A percentile compares a stretch with the other conserved stretches of the same genome.
phyloP scores from a whole-genome alignment of 2,888 invertebrate genomes.

The Eupithecia pulchellata region DNA sequence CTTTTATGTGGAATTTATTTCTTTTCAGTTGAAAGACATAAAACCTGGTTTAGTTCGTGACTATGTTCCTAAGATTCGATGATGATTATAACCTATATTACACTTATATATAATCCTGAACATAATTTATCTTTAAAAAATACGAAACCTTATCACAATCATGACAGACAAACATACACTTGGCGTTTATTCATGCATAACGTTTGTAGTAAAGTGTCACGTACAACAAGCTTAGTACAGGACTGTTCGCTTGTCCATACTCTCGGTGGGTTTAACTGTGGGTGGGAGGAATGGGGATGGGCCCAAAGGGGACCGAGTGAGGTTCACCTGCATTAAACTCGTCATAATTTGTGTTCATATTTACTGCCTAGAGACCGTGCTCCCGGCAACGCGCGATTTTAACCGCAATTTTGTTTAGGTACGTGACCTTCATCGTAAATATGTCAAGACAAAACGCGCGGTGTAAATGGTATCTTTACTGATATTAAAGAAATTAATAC shows the following conservation, averaged over 20 bases:
- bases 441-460: neutral
- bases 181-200: neutral
- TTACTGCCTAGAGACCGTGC: neutral
- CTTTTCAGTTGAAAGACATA: constrained; percentile 13
- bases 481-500: neutral
- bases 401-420: neutral
- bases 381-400: neutral
- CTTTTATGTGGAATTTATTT: constrained; percentile 49
- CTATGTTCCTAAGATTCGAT: neutral
- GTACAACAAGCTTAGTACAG: constrained; percentile 6
- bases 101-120: neutral
- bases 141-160: neutral
- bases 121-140: neutral
- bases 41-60: neutral
- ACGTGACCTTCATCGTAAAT: neutral
- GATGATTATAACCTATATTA: neutral
- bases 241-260: neutral
- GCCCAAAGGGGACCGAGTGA: neutral
- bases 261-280: neutral
- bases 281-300: constrained; percentile 2
- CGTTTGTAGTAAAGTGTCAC: constrained; percentile 11
- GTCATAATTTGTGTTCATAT: constrained; percentile 18
- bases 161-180: neutral
- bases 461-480: neutral
- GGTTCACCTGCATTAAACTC: constrained; percentile 20